Evolutionary conservation across 2,888 invertebrate genomes (phyloP), one percentile per base, ranked within the genome.

Genomic region (Dermolepida albohirtum): DNA sequence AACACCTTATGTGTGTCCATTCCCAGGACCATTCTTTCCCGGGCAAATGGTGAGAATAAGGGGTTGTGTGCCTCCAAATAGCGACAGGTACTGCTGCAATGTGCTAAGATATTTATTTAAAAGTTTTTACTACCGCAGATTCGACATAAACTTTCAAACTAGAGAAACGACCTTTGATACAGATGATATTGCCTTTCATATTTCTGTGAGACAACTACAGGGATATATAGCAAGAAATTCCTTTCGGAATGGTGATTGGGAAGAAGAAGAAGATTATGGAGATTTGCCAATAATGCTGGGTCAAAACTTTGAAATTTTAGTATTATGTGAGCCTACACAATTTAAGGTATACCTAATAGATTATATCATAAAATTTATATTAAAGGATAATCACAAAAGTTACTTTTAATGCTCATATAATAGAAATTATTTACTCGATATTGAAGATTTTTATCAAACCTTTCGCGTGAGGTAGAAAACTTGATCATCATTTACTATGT

Each of bases 171-270:
- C 89, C 0, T 88, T 88, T 77, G 92, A 92, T 0, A 85, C 91
- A 1, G 92, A 92, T 78, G 92, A 93, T 78, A 89, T 93, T 52
- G 92, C 91, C 0, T 82, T 94, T 1, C 93, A 94, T 76, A 76
- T 94, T 0, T 89, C 91, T 16, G 85, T 87, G 7, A 84, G 88
- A 39, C 85, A 89, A 71, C 75, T 80, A n/a, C 86, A 87, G 66
- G 85, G 85, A 16, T 83, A 85, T 52, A 80, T 90, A 27, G 86
- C 88, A 5, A 83, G 89, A 68, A 89, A 89, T 78, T 83, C 85
- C 34, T 84, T 88, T 65, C 79, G 83, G 69, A 81, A 83, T 34
- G 86, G 86, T 74, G 79, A 75, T 59, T 90, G 89, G 89, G 89
- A 88, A 0, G 80, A 84, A 5, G 89, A 89, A 76, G 87, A 89